Conservation (phyloP, 1,140 invertebrate species). For the Ceratina japonica region DNA sequence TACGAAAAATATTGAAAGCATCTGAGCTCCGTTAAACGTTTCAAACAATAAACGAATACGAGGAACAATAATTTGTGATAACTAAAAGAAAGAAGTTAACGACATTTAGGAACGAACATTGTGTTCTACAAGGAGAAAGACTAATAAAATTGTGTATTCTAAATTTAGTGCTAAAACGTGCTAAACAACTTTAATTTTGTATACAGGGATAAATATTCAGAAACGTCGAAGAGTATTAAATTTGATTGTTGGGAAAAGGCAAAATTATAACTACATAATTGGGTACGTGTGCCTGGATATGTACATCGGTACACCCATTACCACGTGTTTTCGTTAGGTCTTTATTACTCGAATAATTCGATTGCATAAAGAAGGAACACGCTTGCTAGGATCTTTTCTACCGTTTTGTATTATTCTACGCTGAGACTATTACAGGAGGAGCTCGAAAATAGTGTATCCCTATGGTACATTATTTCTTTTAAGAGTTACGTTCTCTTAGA, state of each 20-base stretch:
- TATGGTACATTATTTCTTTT: slow-evolving; percentile 51
- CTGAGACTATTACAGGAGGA: slow-evolving; percentile 55
- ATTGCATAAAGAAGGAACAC: slow-evolving; percentile 51
- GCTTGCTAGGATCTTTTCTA: slow-evolving; percentile 65
- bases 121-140: slow-evolving; percentile 76
- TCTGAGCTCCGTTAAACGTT: slow-evolving; percentile 64
- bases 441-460: slow-evolving; percentile 61
- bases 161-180: slow-evolving; percentile 74
- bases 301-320: slow-evolving; percentile 55
- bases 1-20: slow-evolving; percentile 55
- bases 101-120: slow-evolving; percentile 75
- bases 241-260: slow-evolving; percentile 68
- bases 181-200: slow-evolving; percentile 76
- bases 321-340: slow-evolving; percentile 62
- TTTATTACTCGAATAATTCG: slow-evolving; percentile 55
- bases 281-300: slow-evolving; percentile 55
- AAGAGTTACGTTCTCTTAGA: slow-evolving; percentile 34
- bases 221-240: slow-evolving; percentile 71
- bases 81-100: slow-evolving; percentile 71
- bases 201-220: slow-evolving; percentile 70
- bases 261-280: slow-evolving; percentile 64
- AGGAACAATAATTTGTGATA: slow-evolving; percentile 80
- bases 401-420: slow-evolving; percentile 71
- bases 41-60: slow-evolving; percentile 72
- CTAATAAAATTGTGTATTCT: slow-evolving; percentile 74